phyloP scores from a whole-genome alignment of 2,113 vertebrate species.

The Stigmatopora nigra region DNA sequence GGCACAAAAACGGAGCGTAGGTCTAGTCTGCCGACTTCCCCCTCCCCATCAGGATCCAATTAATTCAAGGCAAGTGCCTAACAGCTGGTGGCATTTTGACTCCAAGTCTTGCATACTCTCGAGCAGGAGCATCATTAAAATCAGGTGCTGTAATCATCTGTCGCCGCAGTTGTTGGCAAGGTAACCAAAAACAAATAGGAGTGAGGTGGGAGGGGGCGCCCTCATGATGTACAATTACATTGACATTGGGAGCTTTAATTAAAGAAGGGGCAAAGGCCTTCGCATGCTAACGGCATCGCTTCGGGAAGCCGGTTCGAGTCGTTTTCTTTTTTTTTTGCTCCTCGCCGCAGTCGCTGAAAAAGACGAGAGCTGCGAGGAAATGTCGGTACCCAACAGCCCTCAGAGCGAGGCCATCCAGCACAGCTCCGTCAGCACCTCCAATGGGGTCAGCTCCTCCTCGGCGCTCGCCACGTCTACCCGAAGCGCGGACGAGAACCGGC shows the following conservation, averaged over 20 bases:
- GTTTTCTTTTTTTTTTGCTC: neutral
- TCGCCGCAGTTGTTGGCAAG: slow-evolving; percentile 75
- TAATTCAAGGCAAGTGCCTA: slow-evolving; percentile 75
- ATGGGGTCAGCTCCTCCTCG: slow-evolving; percentile 83
- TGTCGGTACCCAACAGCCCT: slow-evolving; percentile 89
- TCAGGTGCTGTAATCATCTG: slow-evolving; percentile 75
- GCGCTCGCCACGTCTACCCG: slow-evolving; percentile 80
- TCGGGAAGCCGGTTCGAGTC: neutral
- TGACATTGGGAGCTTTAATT: slow-evolving; percentile 75
- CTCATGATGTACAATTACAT: slow-evolving; percentile 77
- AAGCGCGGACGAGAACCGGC: slow-evolving; percentile 81
- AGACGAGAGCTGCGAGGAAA: slow-evolving; percentile 91
- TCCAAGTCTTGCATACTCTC: slow-evolving; percentile 77
- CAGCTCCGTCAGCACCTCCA: slow-evolving; percentile 96
- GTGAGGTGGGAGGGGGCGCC: slow-evolving; percentile 63
- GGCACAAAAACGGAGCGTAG: slow-evolving; percentile 68
- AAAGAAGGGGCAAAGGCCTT: slow-evolving; percentile 57
- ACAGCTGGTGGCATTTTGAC: slow-evolving; percentile 80
- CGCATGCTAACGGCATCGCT: slow-evolving; percentile 43
- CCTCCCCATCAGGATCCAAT: slow-evolving; percentile 71
- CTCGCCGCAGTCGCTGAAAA: slow-evolving; percentile 78
- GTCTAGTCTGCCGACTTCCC: slow-evolving; percentile 51
- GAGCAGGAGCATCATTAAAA: slow-evolving; percentile 78
- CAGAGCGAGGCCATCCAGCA: slow-evolving; percentile 93
- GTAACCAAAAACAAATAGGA: slow-evolving; percentile 74